phyloP scores from a whole-genome alignment of 92 coral and sea anemone genomes.

The Siderastrea siderea region DNA sequence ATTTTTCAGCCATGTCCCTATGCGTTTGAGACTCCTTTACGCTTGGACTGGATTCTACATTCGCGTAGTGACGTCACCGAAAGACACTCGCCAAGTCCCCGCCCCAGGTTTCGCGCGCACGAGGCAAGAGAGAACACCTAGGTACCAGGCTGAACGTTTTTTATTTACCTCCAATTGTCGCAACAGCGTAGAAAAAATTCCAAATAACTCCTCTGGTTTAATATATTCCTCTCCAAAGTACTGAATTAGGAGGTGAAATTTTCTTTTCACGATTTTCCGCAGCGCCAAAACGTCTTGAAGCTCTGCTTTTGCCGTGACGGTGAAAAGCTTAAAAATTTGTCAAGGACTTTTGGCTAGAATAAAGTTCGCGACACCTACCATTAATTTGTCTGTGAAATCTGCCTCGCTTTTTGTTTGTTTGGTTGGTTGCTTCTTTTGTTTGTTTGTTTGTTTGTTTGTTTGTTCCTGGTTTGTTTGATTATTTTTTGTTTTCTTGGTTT shows the following conservation, averaged over 20 bases:
- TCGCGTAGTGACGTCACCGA: too few species aligned
- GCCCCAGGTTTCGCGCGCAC: too few species aligned
- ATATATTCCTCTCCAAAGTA: slow-evolving; percentile 80
- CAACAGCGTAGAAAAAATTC: slow-evolving; percentile 67
- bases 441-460: too few species aligned
- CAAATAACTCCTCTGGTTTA: slow-evolving; percentile 75
- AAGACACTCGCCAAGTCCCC: too few species aligned
- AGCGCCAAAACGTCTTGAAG: slow-evolving; percentile 54
- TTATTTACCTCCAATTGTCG: slow-evolving; percentile 73
- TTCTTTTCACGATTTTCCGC: slow-evolving; percentile 32
- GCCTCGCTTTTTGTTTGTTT: neutral
- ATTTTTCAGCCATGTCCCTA: too few species aligned
- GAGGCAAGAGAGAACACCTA: too few species aligned
- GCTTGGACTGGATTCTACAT: too few species aligned
- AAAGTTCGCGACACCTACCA: neutral
- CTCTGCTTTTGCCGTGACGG: slow-evolving; percentile 37
- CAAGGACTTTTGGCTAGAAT: neutral
- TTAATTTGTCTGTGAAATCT: neutral
- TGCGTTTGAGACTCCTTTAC: too few species aligned
- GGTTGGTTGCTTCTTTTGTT: too few species aligned
- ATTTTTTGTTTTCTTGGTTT: too few species aligned
- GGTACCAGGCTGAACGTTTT: too few species aligned
- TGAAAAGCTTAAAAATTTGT: slow-evolving; percentile 38
- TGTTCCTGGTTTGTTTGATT: too few species aligned
- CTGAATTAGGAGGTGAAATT: slow-evolving; percentile 55